Base-by-base conservation (phyloP, 2,888 invertebrate species). In the Drosophila meridionalis region DNA sequence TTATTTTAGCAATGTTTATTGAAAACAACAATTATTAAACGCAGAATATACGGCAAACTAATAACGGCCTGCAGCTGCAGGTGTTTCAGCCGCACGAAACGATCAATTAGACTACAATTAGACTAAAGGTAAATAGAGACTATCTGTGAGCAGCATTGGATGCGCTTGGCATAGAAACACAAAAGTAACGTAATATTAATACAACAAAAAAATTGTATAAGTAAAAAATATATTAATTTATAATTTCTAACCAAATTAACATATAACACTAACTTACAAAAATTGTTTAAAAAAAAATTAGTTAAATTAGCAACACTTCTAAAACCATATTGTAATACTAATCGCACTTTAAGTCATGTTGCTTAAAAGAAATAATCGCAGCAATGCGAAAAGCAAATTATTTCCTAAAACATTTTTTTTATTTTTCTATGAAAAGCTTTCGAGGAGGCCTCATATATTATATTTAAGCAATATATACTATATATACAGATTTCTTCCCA, bases 81-180 rank as follows among this genome's bases (percentile, higher is more conserved):
- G 4, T 42, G 40, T 12, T 73, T 67, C 6, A 9, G 32, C 68
- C 63, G 8, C 73, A 73, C 67, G 63, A 0, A 14, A 11, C 45
- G 32, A 8, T 6, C 36, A 38, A 38, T 55, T 26, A 28, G 38
- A 11, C 52, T 26, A 52, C 34, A 52, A 20, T 7, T 20, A 52
- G 20, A 20, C 20, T 12, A 5, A 36, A 52, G 34, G 7, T 36
- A 52, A 52, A 52, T 12, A 20, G 3, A 34, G 1, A 20, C 9
- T n/a, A 4, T 32, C 2, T n/a, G n/a, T 5, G 0, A 5, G n/a
- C 20, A 34, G 5, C 12, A 47, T 26, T 12, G 3, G 45, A n/a
- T 2, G 14, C n/a, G 32, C 48, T n/a, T 28, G 28, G 14, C 9
- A 1, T 7, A 28, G 4, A 28, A 45, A 0, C 1, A 12, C n/a